Base-by-base conservation (phyloP, 2,113 vertebrate genomes). In the Pholis gunnellus region DNA sequence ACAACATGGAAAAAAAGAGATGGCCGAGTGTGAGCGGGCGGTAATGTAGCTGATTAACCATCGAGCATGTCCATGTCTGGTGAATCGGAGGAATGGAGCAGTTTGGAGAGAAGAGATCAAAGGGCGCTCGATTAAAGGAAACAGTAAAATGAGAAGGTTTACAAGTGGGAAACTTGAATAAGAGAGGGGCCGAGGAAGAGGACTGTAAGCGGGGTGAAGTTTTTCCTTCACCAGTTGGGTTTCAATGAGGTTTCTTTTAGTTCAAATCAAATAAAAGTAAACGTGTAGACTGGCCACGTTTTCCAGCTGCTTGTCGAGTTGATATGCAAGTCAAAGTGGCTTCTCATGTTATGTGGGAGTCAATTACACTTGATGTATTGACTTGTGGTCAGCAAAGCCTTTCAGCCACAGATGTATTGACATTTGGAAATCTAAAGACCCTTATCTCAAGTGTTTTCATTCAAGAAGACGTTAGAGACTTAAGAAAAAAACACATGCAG, bases 11-110 rank as follows among this genome's bases (percentile, higher is more conserved):
- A 13, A 20, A 20, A 60, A n/a, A 74, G 59, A 52, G 46, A 50
- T 48, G 4, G 48, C n/a, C 6, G 27, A 20, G 69, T 78, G 89
- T 90, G 91, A 87, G 79, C 0, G 9, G 52, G 42, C 1, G 14
- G 72, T 86, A 90, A 90, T 92, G 83, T 2, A 48, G 72, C 70
- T 48, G 86, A 90, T 92, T 90, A 87, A 46, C 74, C 81, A 68
- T 72, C 36, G 34, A 44, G 77, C 86, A 84, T 76, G 86, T 71
- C 40, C 34, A 1, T 22, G 70, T 52, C 50, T 60, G 25, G 7
- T 44, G 70, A 71, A 75, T 80, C 34, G 15, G 63, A 81, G 27
- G 72, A 81, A 83, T 83, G 71, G 36, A 36, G 66, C 38, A 9
- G 73, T 42, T 54, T 15, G 29, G 71, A 60, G 46, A 36, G 29